Evolutionary conservation across 2,797 vertebrate species (phyloP), one percentile per base, ranked within the genome.

Genomic region (Lacerta agilis): DNA sequence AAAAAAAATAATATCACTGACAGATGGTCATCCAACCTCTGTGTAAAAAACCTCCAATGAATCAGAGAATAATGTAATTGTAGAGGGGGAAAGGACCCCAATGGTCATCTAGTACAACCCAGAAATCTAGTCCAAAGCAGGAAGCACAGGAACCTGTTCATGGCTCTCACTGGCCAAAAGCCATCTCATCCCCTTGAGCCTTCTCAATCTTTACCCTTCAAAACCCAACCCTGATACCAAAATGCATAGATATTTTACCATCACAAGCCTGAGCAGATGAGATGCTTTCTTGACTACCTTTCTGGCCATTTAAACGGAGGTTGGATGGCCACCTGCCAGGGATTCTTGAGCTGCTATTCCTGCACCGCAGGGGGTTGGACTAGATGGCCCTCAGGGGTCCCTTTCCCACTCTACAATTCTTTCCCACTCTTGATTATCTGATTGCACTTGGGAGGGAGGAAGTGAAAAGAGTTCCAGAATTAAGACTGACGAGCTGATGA

Each of bases 401-500:
- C 13, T 4, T 55, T 15, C 49, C 49, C 49, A 55, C 49, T 55
- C 49, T 55, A 55, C 13, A 55, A 55, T 55, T 55, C 49, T 55
- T 13, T 55, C 49, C 49, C 49, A 55, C 49, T 15, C 49, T 55
- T 55, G 49, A 55, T 55, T 55, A 15, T 55, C 49, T 55, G 49
- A 15, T 49, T 36, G 9, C 8, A 15, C n/a, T 36, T 17, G 11
- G 18, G 71, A 33, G 0, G 0, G 0, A 29, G 88, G 82, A 17
- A 75, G 90, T 91, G 82, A 86, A 89, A 89, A 83, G 38, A 87
- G 86, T 15, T 88, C 87, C 3, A 1, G 91, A 94, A 94, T 93
- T 85, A 91, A 93, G 94, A 90, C 78, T 94, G 95, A 95, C 95
- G 95, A 94, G 93, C 87, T 95, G 94, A 92, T 9, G 90, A 94